Percentiles rank a stretch among this genome's conserved stretches.
Conservation (phyloP, 2,113 vertebrate genomes). For the Noctilio leporinus region DNA sequence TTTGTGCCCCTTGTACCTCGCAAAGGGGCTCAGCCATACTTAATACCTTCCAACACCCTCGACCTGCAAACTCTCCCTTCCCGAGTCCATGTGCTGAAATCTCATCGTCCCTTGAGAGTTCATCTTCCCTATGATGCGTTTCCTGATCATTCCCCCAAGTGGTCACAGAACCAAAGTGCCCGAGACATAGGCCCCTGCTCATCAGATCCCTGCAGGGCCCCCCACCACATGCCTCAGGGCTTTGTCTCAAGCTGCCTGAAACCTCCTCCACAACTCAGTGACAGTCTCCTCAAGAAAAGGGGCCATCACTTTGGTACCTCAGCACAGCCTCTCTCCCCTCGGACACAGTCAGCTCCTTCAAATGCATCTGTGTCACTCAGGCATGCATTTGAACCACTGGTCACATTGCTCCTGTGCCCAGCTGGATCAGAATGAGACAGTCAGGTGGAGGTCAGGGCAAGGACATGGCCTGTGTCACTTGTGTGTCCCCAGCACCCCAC, state of each 20-base stretch:
- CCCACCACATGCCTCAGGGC: neutral
- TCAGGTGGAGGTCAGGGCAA: too few relatives aligned
- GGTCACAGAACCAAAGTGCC: neutral
- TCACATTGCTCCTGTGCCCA: neutral
- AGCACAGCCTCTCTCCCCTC: neutral
- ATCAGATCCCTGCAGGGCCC: fast-evolving
- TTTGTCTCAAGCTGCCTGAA: neutral
- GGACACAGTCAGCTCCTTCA: neutral
- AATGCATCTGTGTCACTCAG: neutral
- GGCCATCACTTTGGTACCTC: neutral
- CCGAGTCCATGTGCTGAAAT: neutral
- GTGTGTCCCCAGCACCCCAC: neutral
- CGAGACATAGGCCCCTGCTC: neutral
- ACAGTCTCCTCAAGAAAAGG: neutral
- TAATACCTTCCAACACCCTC: neutral
- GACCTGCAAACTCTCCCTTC: neutral
- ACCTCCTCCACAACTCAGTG: too few relatives aligned
- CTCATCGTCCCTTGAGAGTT: neutral
- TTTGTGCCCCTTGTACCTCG: neutral
- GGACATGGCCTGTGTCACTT: neutral
- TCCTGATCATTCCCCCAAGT: neutral
- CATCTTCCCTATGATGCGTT: neutral
- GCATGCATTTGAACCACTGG: neutral
- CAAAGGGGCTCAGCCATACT: neutral
- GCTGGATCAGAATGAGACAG: neutral